A percentile compares a stretch with the other conserved stretches of the same genome.
phyloP scores from a whole-genome alignment of 2,888 invertebrate genomes.

The Lasioglossum vierecki region DNA sequence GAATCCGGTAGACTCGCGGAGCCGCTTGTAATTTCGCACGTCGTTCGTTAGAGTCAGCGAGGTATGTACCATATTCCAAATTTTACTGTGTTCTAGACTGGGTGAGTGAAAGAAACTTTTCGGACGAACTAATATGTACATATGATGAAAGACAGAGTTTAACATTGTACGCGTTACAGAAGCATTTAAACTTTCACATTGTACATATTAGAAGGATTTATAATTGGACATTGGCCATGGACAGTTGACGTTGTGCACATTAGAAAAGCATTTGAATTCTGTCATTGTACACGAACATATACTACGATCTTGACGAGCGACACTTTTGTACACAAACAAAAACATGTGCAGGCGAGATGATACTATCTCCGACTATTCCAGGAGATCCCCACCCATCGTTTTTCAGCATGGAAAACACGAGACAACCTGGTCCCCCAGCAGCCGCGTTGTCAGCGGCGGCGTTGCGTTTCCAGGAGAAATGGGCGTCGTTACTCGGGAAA shows the following conservation, averaged over 20 bases:
- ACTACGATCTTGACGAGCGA: neutral
- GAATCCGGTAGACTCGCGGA: constrained; percentile 17
- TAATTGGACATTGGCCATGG: too few relatives aligned
- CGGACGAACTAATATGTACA: too few relatives aligned
- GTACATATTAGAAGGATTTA: too few relatives aligned
- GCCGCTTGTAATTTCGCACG: constrained; percentile 40
- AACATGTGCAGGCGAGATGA: neutral
- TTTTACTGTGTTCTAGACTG: neutral
- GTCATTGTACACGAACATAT: too few relatives aligned
- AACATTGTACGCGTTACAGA: too few relatives aligned
- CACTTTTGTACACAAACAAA: neutral
- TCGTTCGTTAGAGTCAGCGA: neutral
- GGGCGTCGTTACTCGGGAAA: constrained; percentile 42
- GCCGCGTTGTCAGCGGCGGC: constrained; percentile 43
- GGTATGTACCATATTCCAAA: neutral
- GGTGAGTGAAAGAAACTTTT: too few relatives aligned
- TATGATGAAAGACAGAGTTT: too few relatives aligned
- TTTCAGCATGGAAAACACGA: constrained; percentile 27
- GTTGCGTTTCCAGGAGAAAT: constrained; percentile 36
- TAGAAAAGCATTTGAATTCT: too few relatives aligned
- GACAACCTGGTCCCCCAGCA: constrained; percentile 6
- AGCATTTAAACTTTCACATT: too few relatives aligned
- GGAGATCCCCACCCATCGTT: neutral
- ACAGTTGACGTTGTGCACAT: too few relatives aligned
- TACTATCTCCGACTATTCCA: neutral